A percentile compares a stretch with the other conserved stretches of the same genome.
phyloP scores from a whole-genome alignment of 2,113 vertebrate species.

The Hystrix brachyura region DNA sequence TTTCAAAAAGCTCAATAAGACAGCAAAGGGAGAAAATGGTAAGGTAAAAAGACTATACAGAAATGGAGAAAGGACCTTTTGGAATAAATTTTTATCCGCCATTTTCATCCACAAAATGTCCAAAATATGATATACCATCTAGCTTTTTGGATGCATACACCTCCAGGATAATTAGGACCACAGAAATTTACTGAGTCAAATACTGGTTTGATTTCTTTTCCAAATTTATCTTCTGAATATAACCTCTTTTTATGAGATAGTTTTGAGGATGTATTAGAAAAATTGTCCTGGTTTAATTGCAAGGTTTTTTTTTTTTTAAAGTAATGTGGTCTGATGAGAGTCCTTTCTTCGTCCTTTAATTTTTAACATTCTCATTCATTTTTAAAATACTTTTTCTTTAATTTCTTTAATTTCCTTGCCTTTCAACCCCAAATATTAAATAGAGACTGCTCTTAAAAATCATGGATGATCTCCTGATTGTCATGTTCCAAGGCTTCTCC shows the following conservation, averaged over 20 bases:
- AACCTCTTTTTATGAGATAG: neutral
- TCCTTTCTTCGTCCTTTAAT: neutral
- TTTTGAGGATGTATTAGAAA: constrained; percentile 26
- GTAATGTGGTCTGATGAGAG: neutral
- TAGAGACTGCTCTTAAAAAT: neutral
- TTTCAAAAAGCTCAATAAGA: neutral
- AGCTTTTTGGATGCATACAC: neutral
- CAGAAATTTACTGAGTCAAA: neutral
- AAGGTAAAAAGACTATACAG: neutral
- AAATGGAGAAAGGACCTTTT: neutral
- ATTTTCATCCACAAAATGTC: neutral
- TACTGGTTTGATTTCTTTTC: neutral
- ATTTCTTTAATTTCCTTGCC: neutral
- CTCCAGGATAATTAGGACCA: neutral
- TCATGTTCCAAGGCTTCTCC: neutral
- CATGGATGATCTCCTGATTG: neutral
- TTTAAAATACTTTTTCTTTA: neutral
- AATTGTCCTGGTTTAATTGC: neutral
- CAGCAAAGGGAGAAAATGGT: neutral
- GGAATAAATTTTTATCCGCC: neutral
- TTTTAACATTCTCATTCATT: too few relatives aligned
- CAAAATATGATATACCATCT: neutral
- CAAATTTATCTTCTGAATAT: neutral
- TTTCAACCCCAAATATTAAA: neutral
- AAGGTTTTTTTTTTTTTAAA: neutral